Evolutionary conservation across 2,113 vertebrate genomes (phyloP).

Genomic region (Cottus gobio): DNA sequence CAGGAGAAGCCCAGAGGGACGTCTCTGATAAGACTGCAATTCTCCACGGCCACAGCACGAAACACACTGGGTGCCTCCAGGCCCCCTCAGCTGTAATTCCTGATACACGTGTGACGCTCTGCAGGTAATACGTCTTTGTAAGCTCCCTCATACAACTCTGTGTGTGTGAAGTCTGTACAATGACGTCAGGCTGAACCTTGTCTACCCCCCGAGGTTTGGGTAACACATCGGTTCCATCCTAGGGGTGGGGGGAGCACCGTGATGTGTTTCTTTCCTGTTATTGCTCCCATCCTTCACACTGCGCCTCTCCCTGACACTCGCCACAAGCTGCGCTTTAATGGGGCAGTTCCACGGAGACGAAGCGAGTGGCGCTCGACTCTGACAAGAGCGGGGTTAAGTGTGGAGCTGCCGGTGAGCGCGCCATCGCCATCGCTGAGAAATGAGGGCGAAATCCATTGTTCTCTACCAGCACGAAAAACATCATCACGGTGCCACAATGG

Average conservation of each 20-base stretch:
- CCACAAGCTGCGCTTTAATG: constrained; percentile 75
- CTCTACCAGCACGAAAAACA: background rate
- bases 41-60: constrained; percentile 52
- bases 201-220: constrained; percentile 5
- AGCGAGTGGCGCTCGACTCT: constrained; percentile 47
- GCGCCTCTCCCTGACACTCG: constrained; percentile 64
- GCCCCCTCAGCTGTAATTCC: constrained; percentile 36
- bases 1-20: constrained; percentile 59
- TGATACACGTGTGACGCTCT: constrained; percentile 34
- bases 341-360: constrained; percentile 43
- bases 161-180: constrained; percentile 23
- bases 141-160: constrained; percentile 21
- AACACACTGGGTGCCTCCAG: constrained; percentile 40
- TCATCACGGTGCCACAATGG: background rate
- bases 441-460: background rate
- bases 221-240: constrained; percentile 22
- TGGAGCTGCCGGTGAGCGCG: background rate
- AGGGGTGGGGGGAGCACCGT: background rate
- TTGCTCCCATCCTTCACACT: constrained; percentile 75
- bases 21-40: constrained; percentile 51
- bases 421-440: background rate
- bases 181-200: constrained; percentile 52
- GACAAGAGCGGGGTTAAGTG: constrained; percentile 44
- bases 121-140: constrained; percentile 19
- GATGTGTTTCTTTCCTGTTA: constrained; percentile 62